Evolutionary conservation across 2,888 invertebrate species (phyloP), one percentile per base, ranked within the genome.

Genomic region (Subacronicta megacephala): DNA sequence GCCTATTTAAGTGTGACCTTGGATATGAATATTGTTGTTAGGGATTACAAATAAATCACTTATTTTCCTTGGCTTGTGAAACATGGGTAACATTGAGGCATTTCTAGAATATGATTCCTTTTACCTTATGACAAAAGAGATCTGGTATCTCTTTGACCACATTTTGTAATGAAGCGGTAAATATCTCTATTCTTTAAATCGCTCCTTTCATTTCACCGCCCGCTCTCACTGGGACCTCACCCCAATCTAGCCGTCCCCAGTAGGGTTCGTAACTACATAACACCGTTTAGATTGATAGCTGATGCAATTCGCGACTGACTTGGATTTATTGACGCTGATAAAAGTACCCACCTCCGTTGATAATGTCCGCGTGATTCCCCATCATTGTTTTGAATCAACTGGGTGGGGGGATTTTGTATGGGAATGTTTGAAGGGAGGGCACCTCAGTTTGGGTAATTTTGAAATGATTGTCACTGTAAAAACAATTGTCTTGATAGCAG

Each of bases 271-370:
- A 89, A 91, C 89, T 85, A 89, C 85, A 85, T 90, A 89, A 91
- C 92, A 84, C 89, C 82, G 85, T 88, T 91, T 88, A 91, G 92
- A 93, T 92, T 92, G 92, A 92, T 93, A 88, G 86, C 85, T 91
- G 92, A 92, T 92, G 92, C 93, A 93, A 93, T 93, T 93, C 91
- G 90, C 81, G 82, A 86, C 84, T 66, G 90, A 89, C 92, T 89
- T 82, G 87, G 91, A 93, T 93, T 92, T 93, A 93, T 91, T 80
- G 88, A 70, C 75, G 72, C 86, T 87, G 91, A 92, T 92, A 92
- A 90, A 87, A 88, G 81, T 81, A 84, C 88, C 68, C 80, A 80
- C 72, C 78, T 80, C 70, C 81, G n/a, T 18, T 47, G 57, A 70
- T 73, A 62, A 49, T 41, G 40, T 10, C 37, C 17, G 37, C 60